Evolutionary conservation across 1,140 invertebrate species (phyloP).

Genomic region (Pristionchus pacificus): DNA sequence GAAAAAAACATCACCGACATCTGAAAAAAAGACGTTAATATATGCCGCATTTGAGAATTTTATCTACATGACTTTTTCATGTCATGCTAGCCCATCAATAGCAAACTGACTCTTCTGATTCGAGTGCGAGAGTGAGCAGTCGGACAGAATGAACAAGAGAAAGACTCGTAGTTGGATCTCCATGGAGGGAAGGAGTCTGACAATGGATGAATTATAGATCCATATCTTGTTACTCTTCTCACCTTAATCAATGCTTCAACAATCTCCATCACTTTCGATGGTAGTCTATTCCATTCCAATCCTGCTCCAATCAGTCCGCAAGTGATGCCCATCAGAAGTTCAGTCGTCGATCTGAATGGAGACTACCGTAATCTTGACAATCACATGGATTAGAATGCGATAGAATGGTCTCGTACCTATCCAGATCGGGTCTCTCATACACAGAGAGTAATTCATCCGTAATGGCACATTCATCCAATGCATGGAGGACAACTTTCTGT

Average conservation of each 20-base stretch:
- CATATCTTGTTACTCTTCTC: not conserved
- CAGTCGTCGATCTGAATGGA: not conserved
- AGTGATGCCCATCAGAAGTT: not conserved
- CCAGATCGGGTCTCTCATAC: not conserved
- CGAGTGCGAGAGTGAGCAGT: not conserved
- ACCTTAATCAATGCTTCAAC: not conserved
- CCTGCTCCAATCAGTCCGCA: not conserved
- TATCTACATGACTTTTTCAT: not conserved
- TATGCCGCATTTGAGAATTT: not conserved
- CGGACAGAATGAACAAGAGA: not conserved
- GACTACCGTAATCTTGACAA: not conserved
- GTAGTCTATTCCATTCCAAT: not conserved
- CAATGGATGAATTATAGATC: not conserved
- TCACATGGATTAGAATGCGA: not conserved
- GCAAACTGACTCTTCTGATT: not conserved
- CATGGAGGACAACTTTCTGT: not conserved
- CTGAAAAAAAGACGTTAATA: not conserved
- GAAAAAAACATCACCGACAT: not conserved
- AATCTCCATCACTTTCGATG: not conserved
- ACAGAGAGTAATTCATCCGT: not conserved
- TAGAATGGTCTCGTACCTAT: no score
- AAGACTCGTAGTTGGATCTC: not conserved
- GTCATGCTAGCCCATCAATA: no score
- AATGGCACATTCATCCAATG: not conserved
- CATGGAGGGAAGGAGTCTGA: not conserved